These are phyloP conservation scores for Dicyrtomina minuta DNA, from an alignment of 2,888 invertebrate species.

Conservation along the genomic window DNA sequence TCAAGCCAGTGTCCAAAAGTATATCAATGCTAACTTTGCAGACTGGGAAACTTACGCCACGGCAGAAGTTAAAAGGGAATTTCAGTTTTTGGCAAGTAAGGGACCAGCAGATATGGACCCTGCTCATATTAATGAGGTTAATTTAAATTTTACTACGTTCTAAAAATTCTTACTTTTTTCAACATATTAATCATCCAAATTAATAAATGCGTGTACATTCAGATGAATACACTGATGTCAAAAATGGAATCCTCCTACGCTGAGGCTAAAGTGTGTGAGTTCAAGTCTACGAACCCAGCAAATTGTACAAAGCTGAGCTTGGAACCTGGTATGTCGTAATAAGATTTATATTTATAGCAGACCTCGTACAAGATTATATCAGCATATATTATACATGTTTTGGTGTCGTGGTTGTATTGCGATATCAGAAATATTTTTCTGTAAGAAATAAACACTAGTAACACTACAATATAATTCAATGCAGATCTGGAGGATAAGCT, in stretches of 20 bases:
- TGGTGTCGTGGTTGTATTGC: too few relatives aligned
- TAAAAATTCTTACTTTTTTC: background rate
- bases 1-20: constrained; percentile 18
- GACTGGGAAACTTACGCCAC: constrained; percentile 16
- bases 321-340: constrained; percentile 5
- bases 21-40: constrained; percentile 10
- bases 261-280: constrained; percentile 55
- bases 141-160: background rate
- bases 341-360: too few relatives aligned
- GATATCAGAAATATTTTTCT: too few relatives aligned
- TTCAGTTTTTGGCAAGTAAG: constrained; percentile 43
- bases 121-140: constrained; percentile 35
- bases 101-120: constrained; percentile 48
- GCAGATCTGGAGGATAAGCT: constrained; percentile 28
- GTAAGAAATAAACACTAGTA: too few relatives aligned
- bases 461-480: too few relatives aligned
- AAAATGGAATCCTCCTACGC: constrained; percentile 56
- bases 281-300: constrained; percentile 30
- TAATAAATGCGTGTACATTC: background rate
- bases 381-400: too few relatives aligned
- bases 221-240: constrained; percentile 52
- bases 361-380: too few relatives aligned
- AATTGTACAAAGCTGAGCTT: constrained; percentile 48
- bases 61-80: constrained; percentile 39
- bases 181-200: background rate